Evolutionary conservation across 1,140 invertebrate genomes (phyloP).

Genomic region (Drosophila burlai): DNA sequence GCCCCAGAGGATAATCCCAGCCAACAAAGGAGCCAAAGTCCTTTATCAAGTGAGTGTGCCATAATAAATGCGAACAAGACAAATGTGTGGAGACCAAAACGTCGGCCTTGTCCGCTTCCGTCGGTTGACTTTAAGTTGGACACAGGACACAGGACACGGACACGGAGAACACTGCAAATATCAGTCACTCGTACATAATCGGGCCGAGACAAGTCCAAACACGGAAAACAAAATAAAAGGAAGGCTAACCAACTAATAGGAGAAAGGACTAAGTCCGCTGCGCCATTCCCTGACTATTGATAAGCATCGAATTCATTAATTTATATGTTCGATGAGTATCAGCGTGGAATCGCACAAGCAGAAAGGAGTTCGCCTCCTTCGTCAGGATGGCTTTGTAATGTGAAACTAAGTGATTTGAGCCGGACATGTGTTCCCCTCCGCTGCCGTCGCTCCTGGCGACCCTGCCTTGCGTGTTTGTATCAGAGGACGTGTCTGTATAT

Average conservation of each 20-base stretch:
- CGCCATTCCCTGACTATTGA: slow-evolving; percentile 62
- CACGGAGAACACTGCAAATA: slow-evolving; percentile 26
- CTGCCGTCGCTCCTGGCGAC: background rate
- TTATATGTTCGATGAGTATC: slow-evolving; percentile 78
- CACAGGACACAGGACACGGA: slow-evolving; percentile 21
- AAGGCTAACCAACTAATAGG: slow-evolving; percentile 76
- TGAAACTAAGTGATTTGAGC: slow-evolving; percentile 80
- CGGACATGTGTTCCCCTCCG: slow-evolving; percentile 31
- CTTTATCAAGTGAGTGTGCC: slow-evolving; percentile 77
- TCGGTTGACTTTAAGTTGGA: slow-evolving; percentile 70
- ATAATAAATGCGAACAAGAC: slow-evolving; percentile 65
- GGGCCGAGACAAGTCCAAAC: slow-evolving; percentile 55
- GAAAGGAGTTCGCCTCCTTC: slow-evolving; percentile 63
- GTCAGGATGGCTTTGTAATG: slow-evolving; percentile 77
- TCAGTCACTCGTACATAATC: slow-evolving; percentile 81
- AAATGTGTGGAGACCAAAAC: slow-evolving; percentile 36
- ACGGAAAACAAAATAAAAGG: slow-evolving; percentile 39
- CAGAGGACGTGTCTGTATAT: slow-evolving; percentile 65
- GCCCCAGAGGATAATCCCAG: slow-evolving; percentile 50
- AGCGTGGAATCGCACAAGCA: slow-evolving; percentile 53
- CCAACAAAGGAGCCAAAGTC: slow-evolving; percentile 65
- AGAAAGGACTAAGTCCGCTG: slow-evolving; percentile 39
- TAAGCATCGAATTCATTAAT: slow-evolving; percentile 84
- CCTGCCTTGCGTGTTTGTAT: slow-evolving; percentile 40
- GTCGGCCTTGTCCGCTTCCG: slow-evolving; percentile 25